phyloP scores from a whole-genome alignment of 2,797 vertebrate genomes.

The Hippocampus kuda region DNA sequence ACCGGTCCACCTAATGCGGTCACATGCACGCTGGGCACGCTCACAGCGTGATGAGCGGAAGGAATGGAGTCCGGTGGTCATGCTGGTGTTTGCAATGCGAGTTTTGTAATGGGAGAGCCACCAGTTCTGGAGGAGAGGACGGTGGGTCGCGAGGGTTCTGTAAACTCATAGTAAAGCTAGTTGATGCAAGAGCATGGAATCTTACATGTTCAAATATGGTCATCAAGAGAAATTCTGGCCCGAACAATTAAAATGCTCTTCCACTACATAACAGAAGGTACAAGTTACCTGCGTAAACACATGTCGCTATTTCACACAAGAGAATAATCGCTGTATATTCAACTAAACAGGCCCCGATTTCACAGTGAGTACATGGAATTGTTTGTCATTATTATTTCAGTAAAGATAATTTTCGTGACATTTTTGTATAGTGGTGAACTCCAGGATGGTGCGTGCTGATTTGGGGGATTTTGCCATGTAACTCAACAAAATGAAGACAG shows the following conservation, averaged over 20 bases:
- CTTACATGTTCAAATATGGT: background rate
- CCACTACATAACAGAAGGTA: too few relatives aligned
- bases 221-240: background rate
- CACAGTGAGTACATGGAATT: too few relatives aligned
- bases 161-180: background rate
- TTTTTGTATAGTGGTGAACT: background rate
- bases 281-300: too few relatives aligned
- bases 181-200: constrained; percentile 6
- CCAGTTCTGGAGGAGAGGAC: constrained; percentile 12
- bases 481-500: constrained; percentile 21
- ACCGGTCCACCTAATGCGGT: constrained; percentile 50
- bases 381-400: too few relatives aligned
- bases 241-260: too few relatives aligned
- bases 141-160: constrained; percentile 22
- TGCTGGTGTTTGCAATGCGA: constrained; percentile 69
- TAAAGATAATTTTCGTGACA: too few relatives aligned
- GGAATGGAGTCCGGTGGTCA: constrained; percentile 50
- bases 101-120: constrained; percentile 23
- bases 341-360: too few relatives aligned
- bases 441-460: background rate
- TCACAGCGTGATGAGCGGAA: constrained; percentile 23
- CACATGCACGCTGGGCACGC: constrained; percentile 50
- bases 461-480: constrained; percentile 15
- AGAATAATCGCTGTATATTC: too few relatives aligned
- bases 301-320: too few relatives aligned